Conservation (phyloP, 2,113 vertebrate genomes). For the Vicugna pacos region DNA sequence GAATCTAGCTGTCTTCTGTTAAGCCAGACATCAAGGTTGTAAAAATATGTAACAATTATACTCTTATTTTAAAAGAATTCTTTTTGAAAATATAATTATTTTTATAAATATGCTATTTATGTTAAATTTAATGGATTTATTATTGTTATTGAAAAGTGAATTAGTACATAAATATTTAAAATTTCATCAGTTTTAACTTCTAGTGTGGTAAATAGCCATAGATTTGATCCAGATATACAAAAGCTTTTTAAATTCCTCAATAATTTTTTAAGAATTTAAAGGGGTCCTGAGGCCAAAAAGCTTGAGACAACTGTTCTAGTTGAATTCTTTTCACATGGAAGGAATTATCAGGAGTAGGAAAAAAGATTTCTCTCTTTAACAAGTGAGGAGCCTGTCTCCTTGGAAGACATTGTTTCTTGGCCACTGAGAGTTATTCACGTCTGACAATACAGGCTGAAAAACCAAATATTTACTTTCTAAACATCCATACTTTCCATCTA, state of each 20-base stretch:
- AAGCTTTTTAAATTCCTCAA: background rate
- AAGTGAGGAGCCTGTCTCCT: background rate
- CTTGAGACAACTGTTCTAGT: background rate
- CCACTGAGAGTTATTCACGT: background rate
- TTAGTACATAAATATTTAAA: background rate
- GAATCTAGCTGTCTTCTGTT: background rate
- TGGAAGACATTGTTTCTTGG: background rate
- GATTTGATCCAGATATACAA: background rate
- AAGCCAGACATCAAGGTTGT: background rate
- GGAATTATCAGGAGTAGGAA: background rate
- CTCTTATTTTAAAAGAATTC: background rate
- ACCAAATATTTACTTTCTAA: background rate
- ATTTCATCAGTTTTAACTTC: background rate
- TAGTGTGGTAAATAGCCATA: background rate
- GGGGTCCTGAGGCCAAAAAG: background rate
- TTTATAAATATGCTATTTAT: background rate
- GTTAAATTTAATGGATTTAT: background rate
- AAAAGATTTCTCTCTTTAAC: background rate
- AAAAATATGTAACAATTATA: background rate
- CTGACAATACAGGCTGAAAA: background rate
- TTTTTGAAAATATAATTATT: slow-evolving; percentile 16
- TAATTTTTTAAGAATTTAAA: slow-evolving; percentile 49
- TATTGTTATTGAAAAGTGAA: background rate
- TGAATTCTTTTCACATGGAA: background rate
- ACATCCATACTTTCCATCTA: background rate